phyloP scores from a whole-genome alignment of 2,797 vertebrate genomes.

The Peromyscus melanophrys region DNA sequence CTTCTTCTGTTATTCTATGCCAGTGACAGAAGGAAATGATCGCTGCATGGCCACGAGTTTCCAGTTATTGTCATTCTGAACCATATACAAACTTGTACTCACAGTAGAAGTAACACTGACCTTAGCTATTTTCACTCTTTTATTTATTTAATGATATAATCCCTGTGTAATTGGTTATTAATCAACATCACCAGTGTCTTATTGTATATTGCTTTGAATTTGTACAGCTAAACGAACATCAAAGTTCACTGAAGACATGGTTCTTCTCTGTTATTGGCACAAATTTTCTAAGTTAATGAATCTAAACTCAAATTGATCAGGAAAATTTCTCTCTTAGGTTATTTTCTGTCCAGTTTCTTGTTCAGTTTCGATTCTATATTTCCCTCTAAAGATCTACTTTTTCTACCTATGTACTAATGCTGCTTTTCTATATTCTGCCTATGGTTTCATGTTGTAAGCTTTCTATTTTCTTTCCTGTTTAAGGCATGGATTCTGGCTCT shows the following conservation, averaged over 20 bases:
- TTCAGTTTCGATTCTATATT: not conserved
- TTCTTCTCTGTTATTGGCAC: not conserved
- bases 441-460: not conserved
- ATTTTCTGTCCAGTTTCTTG: not conserved
- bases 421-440: not conserved
- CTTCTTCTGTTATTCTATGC: not conserved
- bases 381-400: slow-evolving; percentile 11
- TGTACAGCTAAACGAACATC: not conserved
- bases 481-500: not conserved
- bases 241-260: not conserved
- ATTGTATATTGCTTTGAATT: slow-evolving; percentile 18
- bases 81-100: not conserved
- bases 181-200: not conserved
- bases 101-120: not conserved
- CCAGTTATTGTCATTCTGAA: not conserved
- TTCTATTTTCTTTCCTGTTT: not conserved
- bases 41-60: not conserved
- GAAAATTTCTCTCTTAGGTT: not conserved
- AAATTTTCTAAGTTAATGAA: not conserved
- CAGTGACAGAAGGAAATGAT: not conserved
- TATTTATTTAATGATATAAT: slow-evolving; percentile 6
- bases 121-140: not conserved
- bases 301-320: not conserved
- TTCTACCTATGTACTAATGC: not conserved
- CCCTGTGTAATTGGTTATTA: not conserved